Conservation (phyloP, 2,888 invertebrate genomes). For the Hypomecis punctinalis region DNA sequence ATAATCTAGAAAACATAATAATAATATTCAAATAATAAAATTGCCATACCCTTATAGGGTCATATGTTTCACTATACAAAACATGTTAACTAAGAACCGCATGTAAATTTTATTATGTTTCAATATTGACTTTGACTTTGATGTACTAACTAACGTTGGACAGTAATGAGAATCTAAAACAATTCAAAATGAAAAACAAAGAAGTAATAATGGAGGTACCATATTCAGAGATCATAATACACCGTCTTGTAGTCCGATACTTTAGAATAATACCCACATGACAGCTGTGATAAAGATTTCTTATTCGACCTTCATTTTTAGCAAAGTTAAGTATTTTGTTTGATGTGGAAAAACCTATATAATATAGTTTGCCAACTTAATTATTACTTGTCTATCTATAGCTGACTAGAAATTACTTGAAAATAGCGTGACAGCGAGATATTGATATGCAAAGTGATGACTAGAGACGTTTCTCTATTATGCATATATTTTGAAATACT, state of each 20-base stretch:
- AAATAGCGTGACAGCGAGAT: constrained; percentile 7
- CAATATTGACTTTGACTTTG: too few species aligned
- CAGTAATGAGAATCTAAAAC: not conserved
- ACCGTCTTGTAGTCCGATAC: too few species aligned
- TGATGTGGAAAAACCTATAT: constrained; percentile 6
- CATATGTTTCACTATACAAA: too few species aligned
- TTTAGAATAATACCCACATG: not conserved
- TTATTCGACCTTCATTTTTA: constrained; percentile 5
- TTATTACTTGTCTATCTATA: too few species aligned
- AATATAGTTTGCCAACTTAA: not conserved
- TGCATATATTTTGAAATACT: not conserved
- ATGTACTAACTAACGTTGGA: too few species aligned
- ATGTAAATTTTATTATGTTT: too few species aligned
- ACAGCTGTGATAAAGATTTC: not conserved
- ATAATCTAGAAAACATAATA: too few species aligned
- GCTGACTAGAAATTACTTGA: not conserved
- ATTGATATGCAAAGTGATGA: constrained; percentile 37
- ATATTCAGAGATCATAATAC: too few species aligned
- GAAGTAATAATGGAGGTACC: not conserved
- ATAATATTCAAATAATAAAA: too few species aligned
- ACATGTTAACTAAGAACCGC: too few species aligned
- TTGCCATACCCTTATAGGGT: too few species aligned
- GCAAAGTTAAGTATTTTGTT: not conserved
- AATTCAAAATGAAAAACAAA: too few species aligned
- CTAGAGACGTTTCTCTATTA: constrained; percentile 14